A percentile compares a stretch with the other conserved stretches of the same genome.
These are phyloP conservation scores for Cossypha caffra DNA, from an alignment of 2,797 vertebrate genomes.

Conservation along the genomic window DNA sequence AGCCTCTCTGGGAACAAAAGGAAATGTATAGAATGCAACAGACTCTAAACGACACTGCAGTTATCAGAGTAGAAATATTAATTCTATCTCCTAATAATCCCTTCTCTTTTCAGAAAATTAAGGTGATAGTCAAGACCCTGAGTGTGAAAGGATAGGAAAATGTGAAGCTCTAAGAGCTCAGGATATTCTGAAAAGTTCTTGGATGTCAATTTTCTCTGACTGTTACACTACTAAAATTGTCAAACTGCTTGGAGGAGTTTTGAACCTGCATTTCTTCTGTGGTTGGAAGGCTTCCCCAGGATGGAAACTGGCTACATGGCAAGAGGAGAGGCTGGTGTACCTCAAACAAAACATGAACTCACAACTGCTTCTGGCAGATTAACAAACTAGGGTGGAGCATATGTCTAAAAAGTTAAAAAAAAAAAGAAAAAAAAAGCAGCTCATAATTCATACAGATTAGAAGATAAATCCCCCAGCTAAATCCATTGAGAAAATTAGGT, in stretches of 20 bases:
- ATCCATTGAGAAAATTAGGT: neutral
- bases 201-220: neutral
- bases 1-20: neutral
- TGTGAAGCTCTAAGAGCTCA: neutral
- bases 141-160: neutral
- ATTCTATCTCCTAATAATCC: neutral
- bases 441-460: neutral
- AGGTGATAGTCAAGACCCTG: neutral
- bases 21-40: neutral
- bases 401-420: neutral
- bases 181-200: neutral
- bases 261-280: neutral
- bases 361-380: neutral
- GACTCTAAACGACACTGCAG: neutral
- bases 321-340: neutral
- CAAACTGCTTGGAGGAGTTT: neutral
- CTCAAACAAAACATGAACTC: neutral
- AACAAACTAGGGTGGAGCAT: neutral
- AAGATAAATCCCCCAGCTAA: neutral
- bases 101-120: neutral
- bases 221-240: neutral
- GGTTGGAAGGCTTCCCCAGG: neutral
- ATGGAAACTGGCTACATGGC: neutral
- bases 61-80: neutral
- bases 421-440: neutral